These are phyloP conservation scores for Brachyptera risi DNA, from an alignment of 2,888 invertebrate genomes.

Conservation along the genomic window DNA sequence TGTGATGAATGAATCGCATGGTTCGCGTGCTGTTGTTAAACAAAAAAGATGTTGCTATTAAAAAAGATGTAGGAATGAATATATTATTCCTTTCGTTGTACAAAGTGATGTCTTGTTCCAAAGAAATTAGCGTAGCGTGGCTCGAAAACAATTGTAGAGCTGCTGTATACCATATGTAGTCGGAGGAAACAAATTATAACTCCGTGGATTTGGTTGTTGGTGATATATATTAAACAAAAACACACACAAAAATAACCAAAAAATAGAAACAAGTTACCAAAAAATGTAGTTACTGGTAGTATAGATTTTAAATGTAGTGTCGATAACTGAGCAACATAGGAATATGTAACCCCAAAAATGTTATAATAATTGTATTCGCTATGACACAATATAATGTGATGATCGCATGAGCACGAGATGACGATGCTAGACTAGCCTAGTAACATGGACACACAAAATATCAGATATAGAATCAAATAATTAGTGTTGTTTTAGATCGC, in stretches of 20 bases:
- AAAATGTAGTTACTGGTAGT: constrained; percentile 31
- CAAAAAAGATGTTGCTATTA: constrained; percentile 2
- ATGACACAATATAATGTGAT: constrained; percentile 18
- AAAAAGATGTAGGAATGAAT: constrained; percentile 19
- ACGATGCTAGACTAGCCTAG: constrained; percentile 2
- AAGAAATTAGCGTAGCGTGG: background rate
- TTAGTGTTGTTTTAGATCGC: constrained; percentile 26
- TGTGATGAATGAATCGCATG: constrained; percentile 20
- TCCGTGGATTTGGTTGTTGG: constrained; percentile 28
- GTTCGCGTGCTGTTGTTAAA: constrained; percentile 31
- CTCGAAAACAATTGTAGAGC: background rate
- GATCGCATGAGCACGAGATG: constrained; percentile 1
- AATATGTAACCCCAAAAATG: constrained; percentile 32
- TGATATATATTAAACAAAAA: constrained; percentile 25
- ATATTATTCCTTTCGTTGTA: constrained; percentile 31
- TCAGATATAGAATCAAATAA: constrained; percentile 19
- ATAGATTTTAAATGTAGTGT: constrained; percentile 34
- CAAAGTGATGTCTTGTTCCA: constrained; percentile 32
- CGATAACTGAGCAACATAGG: constrained; percentile 24
- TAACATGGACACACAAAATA: constrained; percentile 8
- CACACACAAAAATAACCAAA: constrained; percentile 30
- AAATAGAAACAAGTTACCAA: constrained; percentile 31
- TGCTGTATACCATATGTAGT: background rate
- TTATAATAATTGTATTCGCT: constrained; percentile 30
- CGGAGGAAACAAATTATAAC: background rate